Base-by-base conservation (phyloP, 2,888 invertebrate species). In the Apamea sordens region DNA sequence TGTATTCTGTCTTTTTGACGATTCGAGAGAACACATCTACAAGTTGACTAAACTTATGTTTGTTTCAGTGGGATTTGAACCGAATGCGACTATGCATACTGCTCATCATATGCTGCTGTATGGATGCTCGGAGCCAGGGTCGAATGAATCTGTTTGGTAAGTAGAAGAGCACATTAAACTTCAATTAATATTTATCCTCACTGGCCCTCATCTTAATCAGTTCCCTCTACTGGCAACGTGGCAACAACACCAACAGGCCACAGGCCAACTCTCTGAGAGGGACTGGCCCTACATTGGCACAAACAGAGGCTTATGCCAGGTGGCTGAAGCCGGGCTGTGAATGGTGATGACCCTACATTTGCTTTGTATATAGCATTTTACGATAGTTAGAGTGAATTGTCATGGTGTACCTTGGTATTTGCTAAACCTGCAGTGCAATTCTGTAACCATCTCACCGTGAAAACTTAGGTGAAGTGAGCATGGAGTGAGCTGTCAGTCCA, bases 91-190 rank as follows among this genome's bases (percentile, higher is more conserved):
- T 21, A 98, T 98, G 98, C 97, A 98, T 92, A 98, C 98, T 8
- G 99, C 99, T 18, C 99, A 99, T 96, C 99, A 99, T 94, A 99
- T 99, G 98, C 96, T 99, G 72, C 94, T 99, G 0, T 99, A 99
- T 92, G 99, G 99, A 24, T 99, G 99, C 92, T 97, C 98, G 5
- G 97, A 97, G 78, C 99, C 99, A 0, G 99, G 98, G 4, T 97
- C 97, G 56, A 96, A 97, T 83, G 97, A 98, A 78, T 94, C 97
- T 41, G 98, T 98, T 73, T 99, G 99, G 99, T 98, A 96, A 97
- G 97, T 94, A 82, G 2, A 56, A 1, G 4, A 50, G 32, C 11
- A 18, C 2, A 50, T 15, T 41, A 11, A 47, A 73, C 10, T 59
- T 11, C 56, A 47, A 68, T 67, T 21, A 28, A 64, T n/a, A 18